A percentile compares a stretch with the other conserved stretches of the same genome.
phyloP scores from a whole-genome alignment of 2,888 invertebrate genomes.

The Myathropa florea region DNA sequence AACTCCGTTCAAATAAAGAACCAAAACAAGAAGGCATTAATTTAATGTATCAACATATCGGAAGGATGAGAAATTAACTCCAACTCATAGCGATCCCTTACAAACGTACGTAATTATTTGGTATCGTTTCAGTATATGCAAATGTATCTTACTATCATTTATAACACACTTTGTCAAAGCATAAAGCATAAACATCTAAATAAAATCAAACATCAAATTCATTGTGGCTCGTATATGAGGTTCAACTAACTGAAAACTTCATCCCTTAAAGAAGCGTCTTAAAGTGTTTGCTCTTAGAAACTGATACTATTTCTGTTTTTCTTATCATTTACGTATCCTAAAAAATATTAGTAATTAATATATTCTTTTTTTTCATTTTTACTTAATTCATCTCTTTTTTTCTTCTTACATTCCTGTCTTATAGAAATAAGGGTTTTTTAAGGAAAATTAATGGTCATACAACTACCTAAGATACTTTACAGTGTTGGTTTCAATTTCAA shows the following conservation, averaged over 20 bases:
- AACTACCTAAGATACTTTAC: constrained; percentile 68
- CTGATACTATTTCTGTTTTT: constrained; percentile 25
- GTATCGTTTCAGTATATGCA: neutral
- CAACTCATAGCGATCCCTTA: constrained; percentile 7
- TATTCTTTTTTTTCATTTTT: constrained; percentile 22
- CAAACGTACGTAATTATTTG: neutral
- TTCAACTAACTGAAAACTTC: constrained; percentile 9
- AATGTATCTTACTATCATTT: neutral
- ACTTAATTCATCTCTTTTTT: neutral
- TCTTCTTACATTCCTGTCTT: neutral
- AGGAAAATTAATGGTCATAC: constrained; percentile 49
- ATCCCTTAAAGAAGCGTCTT: constrained; percentile 58
- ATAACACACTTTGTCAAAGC: constrained; percentile 60
- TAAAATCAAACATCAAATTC: constrained; percentile 20
- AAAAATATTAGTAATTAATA: constrained; percentile 59
- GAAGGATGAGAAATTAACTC: constrained; percentile 1
- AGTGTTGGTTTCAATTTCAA: constrained; percentile 15
- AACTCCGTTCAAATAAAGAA: neutral
- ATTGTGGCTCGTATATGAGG: constrained; percentile 30
- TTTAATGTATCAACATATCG: constrained; percentile 24
- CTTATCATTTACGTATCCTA: constrained; percentile 45
- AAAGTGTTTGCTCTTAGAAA: constrained; percentile 56
- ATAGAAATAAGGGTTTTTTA: neutral
- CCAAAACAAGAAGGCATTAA: constrained; percentile 2
- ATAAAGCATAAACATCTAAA: constrained; percentile 60